phyloP scores from a whole-genome alignment of 2,113 vertebrate species.

The Pachyramphus minor region DNA sequence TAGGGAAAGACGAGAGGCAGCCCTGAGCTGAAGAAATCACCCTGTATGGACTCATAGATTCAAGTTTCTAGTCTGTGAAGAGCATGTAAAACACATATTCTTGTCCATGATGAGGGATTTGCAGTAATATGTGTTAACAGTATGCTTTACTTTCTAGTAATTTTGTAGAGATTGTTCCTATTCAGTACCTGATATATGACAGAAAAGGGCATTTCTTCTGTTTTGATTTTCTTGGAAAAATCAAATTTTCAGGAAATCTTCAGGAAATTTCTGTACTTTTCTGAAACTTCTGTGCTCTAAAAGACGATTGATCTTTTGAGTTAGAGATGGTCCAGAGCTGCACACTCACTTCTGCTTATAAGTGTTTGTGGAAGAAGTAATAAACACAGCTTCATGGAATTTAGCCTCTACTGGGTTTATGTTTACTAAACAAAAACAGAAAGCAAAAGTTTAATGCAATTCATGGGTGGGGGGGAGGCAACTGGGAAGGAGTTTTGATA shows the following conservation, averaged over 20 bases:
- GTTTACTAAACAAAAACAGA: neutral
- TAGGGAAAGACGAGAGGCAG: neutral
- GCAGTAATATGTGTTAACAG: neutral
- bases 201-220: neutral
- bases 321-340: neutral
- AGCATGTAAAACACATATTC: neutral
- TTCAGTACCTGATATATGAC: neutral
- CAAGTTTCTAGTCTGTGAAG: neutral
- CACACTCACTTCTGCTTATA: neutral
- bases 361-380: neutral
- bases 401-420: neutral
- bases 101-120: neutral
- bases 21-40: neutral
- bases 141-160: neutral
- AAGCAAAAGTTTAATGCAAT: neutral
- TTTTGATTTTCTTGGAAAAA: neutral
- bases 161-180: neutral
- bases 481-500: neutral
- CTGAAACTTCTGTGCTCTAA: neutral
- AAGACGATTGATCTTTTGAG: neutral
- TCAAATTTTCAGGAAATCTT: too few species aligned
- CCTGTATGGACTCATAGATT: neutral
- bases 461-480: accelerated
- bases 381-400: neutral
- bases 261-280: neutral